Conservation (phyloP, 2,797 vertebrate genomes). For the Alfaro cultratus region DNA sequence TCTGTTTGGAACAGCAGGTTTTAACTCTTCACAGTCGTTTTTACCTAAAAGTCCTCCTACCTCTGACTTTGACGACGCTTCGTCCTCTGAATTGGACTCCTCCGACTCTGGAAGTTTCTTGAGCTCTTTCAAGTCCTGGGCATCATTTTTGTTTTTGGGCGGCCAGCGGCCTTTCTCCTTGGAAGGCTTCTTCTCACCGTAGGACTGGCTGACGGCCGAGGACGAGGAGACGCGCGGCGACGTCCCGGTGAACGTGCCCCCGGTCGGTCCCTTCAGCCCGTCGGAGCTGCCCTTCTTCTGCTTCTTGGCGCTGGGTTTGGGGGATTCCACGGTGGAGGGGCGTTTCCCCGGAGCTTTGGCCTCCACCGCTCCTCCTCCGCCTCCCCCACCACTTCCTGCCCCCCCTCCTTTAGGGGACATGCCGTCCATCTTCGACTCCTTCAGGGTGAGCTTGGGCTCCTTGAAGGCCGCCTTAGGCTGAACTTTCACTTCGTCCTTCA, state of each 20-base stretch:
- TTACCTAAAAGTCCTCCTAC: conserved; percentile 67
- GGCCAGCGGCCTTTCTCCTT: conserved; percentile 91
- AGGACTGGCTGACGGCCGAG: conserved; percentile 66
- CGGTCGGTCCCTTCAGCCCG: conserved; percentile 77
- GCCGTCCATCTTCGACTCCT: conserved; percentile 94
- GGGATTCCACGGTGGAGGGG: conserved; percentile 90
- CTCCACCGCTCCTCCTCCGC: conserved; percentile 73
- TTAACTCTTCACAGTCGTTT: background rate
- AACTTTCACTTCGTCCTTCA: conserved; percentile 91
- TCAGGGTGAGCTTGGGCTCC: conserved; percentile 95
- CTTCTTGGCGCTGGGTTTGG: conserved; percentile 94
- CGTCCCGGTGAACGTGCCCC: conserved; percentile 79
- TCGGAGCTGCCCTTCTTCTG: conserved; percentile 94
- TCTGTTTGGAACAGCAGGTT: background rate
- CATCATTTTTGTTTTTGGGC: conserved; percentile 87
- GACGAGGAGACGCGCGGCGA: conserved; percentile 87
- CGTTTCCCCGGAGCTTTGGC: conserved; percentile 91
- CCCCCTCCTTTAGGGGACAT: conserved; percentile 93
- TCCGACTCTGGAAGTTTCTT: conserved; percentile 91
- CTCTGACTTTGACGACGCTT: conserved; percentile 96
- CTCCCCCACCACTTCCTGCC: conserved; percentile 75
- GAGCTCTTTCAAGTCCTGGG: conserved; percentile 87
- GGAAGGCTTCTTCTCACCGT: conserved; percentile 88
- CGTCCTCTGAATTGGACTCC: conserved; percentile 95
- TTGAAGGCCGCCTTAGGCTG: conserved; percentile 95